These are phyloP conservation scores for Mastacembelus armatus DNA, from an alignment of 2,797 vertebrate species.

Conservation along the genomic window DNA sequence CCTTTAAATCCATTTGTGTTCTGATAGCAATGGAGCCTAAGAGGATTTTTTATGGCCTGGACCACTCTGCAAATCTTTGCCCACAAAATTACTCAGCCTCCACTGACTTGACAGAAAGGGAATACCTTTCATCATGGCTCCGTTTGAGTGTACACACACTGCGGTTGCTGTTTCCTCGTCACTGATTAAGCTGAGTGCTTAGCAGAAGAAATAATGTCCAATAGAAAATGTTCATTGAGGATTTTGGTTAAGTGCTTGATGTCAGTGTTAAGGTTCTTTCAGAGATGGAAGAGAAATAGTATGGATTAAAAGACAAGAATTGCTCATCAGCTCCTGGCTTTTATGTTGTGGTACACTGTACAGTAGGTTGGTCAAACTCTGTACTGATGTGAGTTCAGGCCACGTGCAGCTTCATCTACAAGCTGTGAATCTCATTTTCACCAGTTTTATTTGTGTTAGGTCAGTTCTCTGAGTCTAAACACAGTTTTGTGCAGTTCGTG, in stretches of 20 bases:
- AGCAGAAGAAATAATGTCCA: conserved; percentile 36
- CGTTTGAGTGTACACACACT: not conserved
- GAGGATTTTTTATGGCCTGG: conserved; percentile 61
- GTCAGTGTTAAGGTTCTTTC: conserved; percentile 42
- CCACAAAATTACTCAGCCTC: conserved; percentile 39
- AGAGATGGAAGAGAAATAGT: conserved; percentile 45
- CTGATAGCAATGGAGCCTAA: conserved; percentile 58
- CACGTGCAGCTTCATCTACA: not conserved
- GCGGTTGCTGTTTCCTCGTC: conserved; percentile 13
- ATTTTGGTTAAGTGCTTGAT: conserved; percentile 51
- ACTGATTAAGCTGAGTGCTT: conserved; percentile 38
- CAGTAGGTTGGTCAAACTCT: not conserved
- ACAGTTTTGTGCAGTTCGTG: not conserved
- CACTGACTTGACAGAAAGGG: conserved; percentile 27
- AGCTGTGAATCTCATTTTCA: not conserved
- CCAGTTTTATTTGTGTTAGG: not conserved
- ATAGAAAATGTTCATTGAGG: conserved; percentile 29
- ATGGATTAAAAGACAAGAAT: conserved; percentile 42
- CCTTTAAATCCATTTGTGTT: conserved; percentile 63
- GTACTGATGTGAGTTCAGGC: not conserved
- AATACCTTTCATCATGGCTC: conserved; percentile 11
- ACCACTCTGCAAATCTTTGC: conserved; percentile 57
- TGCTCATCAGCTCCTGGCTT: conserved; percentile 28
- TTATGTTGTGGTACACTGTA: not conserved
- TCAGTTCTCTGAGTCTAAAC: not conserved